Base-by-base conservation (phyloP, 2,888 invertebrate genomes). In the Pardosa pseudoannulata region DNA sequence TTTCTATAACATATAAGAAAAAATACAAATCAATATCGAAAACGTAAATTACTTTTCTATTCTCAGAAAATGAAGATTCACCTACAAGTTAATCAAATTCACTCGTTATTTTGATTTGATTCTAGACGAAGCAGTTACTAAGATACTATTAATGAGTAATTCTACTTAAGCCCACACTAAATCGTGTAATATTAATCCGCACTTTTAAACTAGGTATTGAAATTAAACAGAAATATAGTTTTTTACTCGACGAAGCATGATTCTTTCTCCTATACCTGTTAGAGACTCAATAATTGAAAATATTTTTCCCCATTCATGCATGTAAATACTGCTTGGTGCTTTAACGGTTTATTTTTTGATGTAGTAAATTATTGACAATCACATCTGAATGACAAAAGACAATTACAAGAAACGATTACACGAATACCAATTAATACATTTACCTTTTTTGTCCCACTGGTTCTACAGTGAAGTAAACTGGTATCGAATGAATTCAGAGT, bases 311-410 rank as follows among this genome's bases (percentile, higher is more conserved):
- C 67, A 70, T 70, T 28, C 70, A 70, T 41, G 41, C 39, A 41
- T 70, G 70, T 70, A 70, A 27, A 70, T 70, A 70, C 39, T 19
- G 70, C 70, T 36, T 70, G 70, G 70, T 70, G 70, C 70, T 70
- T 68, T 28, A n/a, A 41, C 16, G 31, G 16, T 41, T 85, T 78
- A 85, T 85, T 78, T 85, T 78, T 78, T 73, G 56, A 78, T 36
- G 62, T 78, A 73, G 76, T 41, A 56, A 41, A 78, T 72, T 78
- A 78, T 41, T 73, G 83, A 85, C 83, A 85, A 85, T 85, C 83
- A 85, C 73, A 78, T 27, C 36, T 19, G 28, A 67, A 67, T n/a
- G 16, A 32, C 16, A 31, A 73, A 64, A 46, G 65, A 32, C 31
- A 65, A 32, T 19, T 19, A 32, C 0, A 1, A 29, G 36, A 32